phyloP scores from a whole-genome alignment of 2,888 invertebrate species.

The Dasysyrphus albostriatus region DNA sequence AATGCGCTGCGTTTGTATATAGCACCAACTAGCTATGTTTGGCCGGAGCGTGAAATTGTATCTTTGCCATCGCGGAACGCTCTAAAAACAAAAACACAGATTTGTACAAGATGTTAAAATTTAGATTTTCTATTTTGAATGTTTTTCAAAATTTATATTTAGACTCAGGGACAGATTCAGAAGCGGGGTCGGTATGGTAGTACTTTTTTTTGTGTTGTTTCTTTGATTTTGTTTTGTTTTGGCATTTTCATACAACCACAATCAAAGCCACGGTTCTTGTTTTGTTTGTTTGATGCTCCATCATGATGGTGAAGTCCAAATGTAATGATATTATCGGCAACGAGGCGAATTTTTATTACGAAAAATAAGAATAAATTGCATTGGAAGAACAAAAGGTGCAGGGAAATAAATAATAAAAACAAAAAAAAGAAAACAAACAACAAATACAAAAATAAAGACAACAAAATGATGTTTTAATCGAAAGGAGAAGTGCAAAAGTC shows the following conservation, averaged over 20 bases:
- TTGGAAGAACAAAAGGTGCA: slow-evolving; percentile 49
- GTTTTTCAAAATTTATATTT: slow-evolving; percentile 41
- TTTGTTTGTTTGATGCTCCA: slow-evolving; percentile 16
- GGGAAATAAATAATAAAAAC: slow-evolving; percentile 14
- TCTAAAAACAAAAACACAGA: slow-evolving; percentile 46
- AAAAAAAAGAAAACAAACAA: slow-evolving; percentile 10
- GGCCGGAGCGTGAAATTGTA: slow-evolving; percentile 62
- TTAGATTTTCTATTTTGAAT: slow-evolving; percentile 70
- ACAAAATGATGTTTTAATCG: slow-evolving; percentile 61
- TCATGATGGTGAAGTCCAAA: slow-evolving; percentile 3
- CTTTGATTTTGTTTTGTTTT: slow-evolving; percentile 1
- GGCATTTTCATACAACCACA: slow-evolving; percentile 10
- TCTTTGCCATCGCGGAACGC: slow-evolving; percentile 55
- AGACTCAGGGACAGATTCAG: slow-evolving; percentile 63
- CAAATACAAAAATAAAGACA: slow-evolving; percentile 1
- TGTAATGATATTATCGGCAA: slow-evolving; percentile 14
- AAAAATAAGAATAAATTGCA: slow-evolving; percentile 18
- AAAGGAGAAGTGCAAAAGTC: slow-evolving; percentile 71
- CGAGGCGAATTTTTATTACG: slow-evolving; percentile 19
- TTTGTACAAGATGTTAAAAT: slow-evolving; percentile 48
- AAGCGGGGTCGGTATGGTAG: neutral
- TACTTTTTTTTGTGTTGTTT: neutral
- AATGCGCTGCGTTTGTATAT: slow-evolving; percentile 33
- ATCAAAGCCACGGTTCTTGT: neutral
- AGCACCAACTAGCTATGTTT: neutral